Evolutionary conservation across 2,888 invertebrate genomes (phyloP).

Genomic region (Pecten maximus): DNA sequence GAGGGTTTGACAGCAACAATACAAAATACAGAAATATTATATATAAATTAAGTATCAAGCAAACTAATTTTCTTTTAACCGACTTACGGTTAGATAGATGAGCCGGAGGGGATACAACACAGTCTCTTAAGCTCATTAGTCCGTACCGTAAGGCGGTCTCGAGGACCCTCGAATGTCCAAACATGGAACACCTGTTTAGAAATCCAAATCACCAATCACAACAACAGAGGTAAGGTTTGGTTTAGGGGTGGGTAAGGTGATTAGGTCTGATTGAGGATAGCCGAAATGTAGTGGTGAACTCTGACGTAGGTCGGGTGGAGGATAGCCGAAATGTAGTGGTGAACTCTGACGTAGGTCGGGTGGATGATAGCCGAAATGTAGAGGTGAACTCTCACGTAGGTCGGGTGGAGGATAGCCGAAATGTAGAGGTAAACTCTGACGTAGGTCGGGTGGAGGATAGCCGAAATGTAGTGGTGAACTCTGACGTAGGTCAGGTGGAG

Average conservation of each 20-base stretch:
- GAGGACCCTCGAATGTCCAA: slow-evolving; percentile 8
- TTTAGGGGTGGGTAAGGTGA: background rate
- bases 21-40: background rate
- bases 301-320: background rate
- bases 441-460: background rate
- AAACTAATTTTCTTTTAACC: background rate
- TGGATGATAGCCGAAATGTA: background rate
- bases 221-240: background rate
- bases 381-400: background rate
- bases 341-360: background rate
- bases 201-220: background rate
- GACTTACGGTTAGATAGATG: background rate
- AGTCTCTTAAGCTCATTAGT: slow-evolving; percentile 16
- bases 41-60: background rate
- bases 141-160: background rate
- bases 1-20: background rate
- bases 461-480: background rate
- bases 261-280: background rate
- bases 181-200: slow-evolving; percentile 16
- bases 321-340: background rate
- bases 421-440: background rate
- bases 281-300: background rate
- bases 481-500: background rate
- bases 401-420: background rate
- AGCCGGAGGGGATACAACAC: background rate